Evolutionary conservation across 2,113 vertebrate species (phyloP).

Genomic region (Gambusia affinis): DNA sequence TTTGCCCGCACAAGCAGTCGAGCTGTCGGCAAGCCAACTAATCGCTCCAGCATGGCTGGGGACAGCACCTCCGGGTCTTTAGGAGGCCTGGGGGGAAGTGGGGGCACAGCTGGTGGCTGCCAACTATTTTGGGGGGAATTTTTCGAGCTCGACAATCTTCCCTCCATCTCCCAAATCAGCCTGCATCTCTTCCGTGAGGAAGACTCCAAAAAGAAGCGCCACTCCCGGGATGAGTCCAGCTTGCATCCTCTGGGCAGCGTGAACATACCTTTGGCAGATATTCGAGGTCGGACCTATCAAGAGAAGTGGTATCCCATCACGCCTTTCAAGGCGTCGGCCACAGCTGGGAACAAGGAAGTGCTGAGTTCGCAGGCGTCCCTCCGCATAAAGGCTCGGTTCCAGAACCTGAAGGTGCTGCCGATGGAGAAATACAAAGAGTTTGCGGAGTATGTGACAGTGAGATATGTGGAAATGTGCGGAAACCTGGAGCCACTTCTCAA

Average conservation of each 20-base stretch:
- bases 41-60: slow-evolving; percentile 74
- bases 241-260: slow-evolving; percentile 80
- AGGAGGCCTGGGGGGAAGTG: slow-evolving; percentile 49
- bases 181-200: slow-evolving; percentile 84
- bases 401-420: slow-evolving; percentile 87
- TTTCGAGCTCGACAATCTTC: slow-evolving; percentile 90
- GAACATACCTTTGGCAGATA: slow-evolving; percentile 77
- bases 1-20: slow-evolving; percentile 87
- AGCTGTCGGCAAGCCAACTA: slow-evolving; percentile 59
- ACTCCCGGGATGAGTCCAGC: slow-evolving; percentile 72
- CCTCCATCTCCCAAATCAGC: slow-evolving; percentile 82
- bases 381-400: slow-evolving; percentile 85
- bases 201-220: slow-evolving; percentile 81
- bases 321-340: slow-evolving; percentile 65
- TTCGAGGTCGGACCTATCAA: slow-evolving; percentile 78
- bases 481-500: slow-evolving; percentile 85
- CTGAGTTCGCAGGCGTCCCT: slow-evolving; percentile 77
- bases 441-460: slow-evolving; percentile 90
- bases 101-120: slow-evolving; percentile 64
- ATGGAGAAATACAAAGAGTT: slow-evolving; percentile 94
- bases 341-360: slow-evolving; percentile 71
- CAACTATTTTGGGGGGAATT: slow-evolving; percentile 87
- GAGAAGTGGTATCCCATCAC: slow-evolving; percentile 86
- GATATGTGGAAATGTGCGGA: slow-evolving; percentile 86
- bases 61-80: slow-evolving; percentile 56